Percentiles rank a stretch among this genome's conserved stretches.
phyloP scores from a whole-genome alignment of 1,140 invertebrate species.

The Calycopis cecrops region DNA sequence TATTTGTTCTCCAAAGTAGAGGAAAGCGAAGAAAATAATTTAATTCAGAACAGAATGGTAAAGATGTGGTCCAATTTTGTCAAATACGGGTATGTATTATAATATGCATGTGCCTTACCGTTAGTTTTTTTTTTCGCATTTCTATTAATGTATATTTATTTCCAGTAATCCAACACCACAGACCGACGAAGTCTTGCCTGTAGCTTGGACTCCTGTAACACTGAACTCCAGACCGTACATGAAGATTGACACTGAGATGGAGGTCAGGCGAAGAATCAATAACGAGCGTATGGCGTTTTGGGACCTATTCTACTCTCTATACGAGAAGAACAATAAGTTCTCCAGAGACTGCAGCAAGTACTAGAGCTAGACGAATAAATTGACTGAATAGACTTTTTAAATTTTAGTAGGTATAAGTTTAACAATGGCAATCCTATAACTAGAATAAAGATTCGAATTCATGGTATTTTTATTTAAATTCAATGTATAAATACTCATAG shows the following conservation, averaged over 20 bases:
- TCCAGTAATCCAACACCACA: slow-evolving; percentile 57
- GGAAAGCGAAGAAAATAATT: slow-evolving; percentile 32
- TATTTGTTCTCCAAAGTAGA: slow-evolving; percentile 40
- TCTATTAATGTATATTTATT: slow-evolving; percentile 23
- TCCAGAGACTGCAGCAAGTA: slow-evolving; percentile 29
- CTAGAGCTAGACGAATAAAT: not conserved
- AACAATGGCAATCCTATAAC: not conserved
- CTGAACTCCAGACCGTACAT: slow-evolving; percentile 41
- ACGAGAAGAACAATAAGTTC: slow-evolving; percentile 42
- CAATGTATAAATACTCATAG: too few species aligned
- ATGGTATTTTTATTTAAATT: too few species aligned
- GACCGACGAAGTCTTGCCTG: slow-evolving; percentile 35
- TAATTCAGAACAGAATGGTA: slow-evolving; percentile 37
- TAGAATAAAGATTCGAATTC: not conserved
- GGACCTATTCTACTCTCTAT: slow-evolving; percentile 55
- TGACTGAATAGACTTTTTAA: not conserved
- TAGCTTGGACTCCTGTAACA: slow-evolving; percentile 42
- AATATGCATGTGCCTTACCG: too few species aligned
- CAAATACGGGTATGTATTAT: slow-evolving; percentile 56
- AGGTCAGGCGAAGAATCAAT: slow-evolving; percentile 39
- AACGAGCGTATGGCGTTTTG: slow-evolving; percentile 59
- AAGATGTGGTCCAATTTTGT: slow-evolving; percentile 58
- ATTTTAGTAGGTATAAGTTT: not conserved
- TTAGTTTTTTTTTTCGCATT: not conserved
- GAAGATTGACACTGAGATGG: slow-evolving; percentile 44